phyloP scores from a whole-genome alignment of 2,797 vertebrate genomes.

The Microhierax caerulescens region DNA sequence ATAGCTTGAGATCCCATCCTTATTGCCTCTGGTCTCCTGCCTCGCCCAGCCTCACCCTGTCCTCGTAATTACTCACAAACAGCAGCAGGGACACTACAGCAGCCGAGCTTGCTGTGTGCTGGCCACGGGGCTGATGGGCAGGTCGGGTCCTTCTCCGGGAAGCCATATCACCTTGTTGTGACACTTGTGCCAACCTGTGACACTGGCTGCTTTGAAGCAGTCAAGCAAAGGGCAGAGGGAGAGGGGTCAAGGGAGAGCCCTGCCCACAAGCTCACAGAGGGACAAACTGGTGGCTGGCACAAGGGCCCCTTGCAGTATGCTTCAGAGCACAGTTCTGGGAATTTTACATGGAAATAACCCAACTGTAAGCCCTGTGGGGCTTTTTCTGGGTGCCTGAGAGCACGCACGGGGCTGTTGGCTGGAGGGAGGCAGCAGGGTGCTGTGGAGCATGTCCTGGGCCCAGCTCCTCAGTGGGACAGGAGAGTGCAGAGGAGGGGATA shows the following conservation, averaged over 20 bases:
- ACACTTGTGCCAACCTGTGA: fast-evolving
- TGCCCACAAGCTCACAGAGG: fast-evolving
- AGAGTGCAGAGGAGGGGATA: not conserved
- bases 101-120: not conserved
- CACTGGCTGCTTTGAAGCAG: not conserved
- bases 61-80: not conserved
- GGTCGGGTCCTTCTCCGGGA: not conserved
- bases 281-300: fast-evolving
- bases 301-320: not conserved
- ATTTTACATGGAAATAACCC: not conserved
- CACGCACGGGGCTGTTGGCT: fast-evolving
- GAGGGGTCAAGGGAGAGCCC: not conserved
- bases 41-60: constrained; percentile 6
- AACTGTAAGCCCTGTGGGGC: not conserved
- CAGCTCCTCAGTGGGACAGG: fast-evolving
- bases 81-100: not conserved
- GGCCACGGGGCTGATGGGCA: fast-evolving
- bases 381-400: not conserved
- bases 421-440: not conserved
- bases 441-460: not conserved
- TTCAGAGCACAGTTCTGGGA: not conserved
- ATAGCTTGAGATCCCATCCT: not conserved
- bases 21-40: not conserved
- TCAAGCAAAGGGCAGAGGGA: not conserved
- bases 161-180: fast-evolving